Evolutionary conservation across 1,140 invertebrate genomes (phyloP).

Genomic region (Contarinia nasturtii): DNA sequence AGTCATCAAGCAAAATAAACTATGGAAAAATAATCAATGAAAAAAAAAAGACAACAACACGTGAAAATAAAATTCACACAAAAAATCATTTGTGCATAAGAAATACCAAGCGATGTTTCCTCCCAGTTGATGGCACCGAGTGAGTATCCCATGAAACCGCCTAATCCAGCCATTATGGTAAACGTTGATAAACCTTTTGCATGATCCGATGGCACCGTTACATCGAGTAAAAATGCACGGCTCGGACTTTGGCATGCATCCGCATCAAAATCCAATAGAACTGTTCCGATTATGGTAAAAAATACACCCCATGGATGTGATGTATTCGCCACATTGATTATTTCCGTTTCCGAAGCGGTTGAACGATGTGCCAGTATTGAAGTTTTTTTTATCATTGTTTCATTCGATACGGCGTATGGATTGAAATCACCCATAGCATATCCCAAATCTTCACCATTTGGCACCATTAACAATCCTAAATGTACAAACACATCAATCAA

Average conservation of each 20-base stretch:
- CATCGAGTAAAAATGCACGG: conserved; percentile 79
- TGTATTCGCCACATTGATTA: neutral
- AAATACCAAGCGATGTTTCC: conserved; percentile 51
- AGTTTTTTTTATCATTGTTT: conserved; percentile 5
- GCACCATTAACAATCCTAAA: conserved; percentile 68
- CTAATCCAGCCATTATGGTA: conserved; percentile 88
- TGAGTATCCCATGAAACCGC: conserved; percentile 83
- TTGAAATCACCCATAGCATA: conserved; percentile 53
- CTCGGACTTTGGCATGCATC: conserved; percentile 91
- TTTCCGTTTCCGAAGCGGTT: conserved; percentile 15
- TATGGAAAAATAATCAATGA: neutral
- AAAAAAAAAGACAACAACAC: neutral
- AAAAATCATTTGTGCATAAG: neutral
- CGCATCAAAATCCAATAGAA: conserved; percentile 85
- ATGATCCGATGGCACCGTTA: conserved; percentile 82
- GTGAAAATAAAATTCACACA: neutral
- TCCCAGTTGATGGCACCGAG: conserved; percentile 91
- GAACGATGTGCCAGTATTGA: conserved; percentile 17
- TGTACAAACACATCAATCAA: too few species aligned
- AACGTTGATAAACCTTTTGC: conserved; percentile 83
- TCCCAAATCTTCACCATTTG: conserved; percentile 74
- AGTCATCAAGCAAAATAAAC: neutral
- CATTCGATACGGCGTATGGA: conserved; percentile 22
- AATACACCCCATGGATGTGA: conserved; percentile 73
- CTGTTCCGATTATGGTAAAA: conserved; percentile 84